Percentiles rank a stretch among this genome's conserved stretches.
These are phyloP conservation scores for Ephialtes manifestator DNA, from an alignment of 2,888 invertebrate species.

Conservation along the genomic window DNA sequence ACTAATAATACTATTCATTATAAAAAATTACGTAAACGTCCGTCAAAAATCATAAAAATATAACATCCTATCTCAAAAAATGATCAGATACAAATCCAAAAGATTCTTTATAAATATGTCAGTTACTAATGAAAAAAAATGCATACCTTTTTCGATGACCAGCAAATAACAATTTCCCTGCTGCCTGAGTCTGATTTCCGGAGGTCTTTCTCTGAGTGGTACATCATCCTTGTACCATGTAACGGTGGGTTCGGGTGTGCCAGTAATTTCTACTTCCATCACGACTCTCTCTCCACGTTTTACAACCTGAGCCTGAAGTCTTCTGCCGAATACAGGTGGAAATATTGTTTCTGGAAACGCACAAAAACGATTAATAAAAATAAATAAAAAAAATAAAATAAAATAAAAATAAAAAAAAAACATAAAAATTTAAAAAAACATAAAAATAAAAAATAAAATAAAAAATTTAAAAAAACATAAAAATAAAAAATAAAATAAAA, in stretches of 20 bases:
- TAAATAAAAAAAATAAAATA: neutral
- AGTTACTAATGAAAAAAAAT: neutral
- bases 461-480: no score
- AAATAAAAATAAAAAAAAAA: neutral
- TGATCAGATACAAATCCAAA: no score
- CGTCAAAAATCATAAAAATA: no score
- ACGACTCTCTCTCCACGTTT: slow-evolving; percentile 91
- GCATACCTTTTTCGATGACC: slow-evolving; percentile 90
- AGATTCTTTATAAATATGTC: no score
- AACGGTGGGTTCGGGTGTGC: slow-evolving; percentile 91
- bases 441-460: slow-evolving; percentile 24
- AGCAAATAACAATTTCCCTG: slow-evolving; percentile 91
- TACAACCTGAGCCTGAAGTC: slow-evolving; percentile 92
- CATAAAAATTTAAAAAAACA: neutral
- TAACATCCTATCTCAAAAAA: no score
- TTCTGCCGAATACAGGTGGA: slow-evolving; percentile 93
- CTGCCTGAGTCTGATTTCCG: slow-evolving; percentile 87
- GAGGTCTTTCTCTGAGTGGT: slow-evolving; percentile 88
- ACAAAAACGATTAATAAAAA: slow-evolving; percentile 20
- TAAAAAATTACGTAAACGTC: no score
- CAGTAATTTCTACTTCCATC: slow-evolving; percentile 93
- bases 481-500: neutral
- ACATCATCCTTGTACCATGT: slow-evolving; percentile 92
- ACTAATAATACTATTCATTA: no score
- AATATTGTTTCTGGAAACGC: slow-evolving; percentile 90